Base-by-base conservation (phyloP, 2,113 vertebrate species). In the Struthidea cinerea region DNA sequence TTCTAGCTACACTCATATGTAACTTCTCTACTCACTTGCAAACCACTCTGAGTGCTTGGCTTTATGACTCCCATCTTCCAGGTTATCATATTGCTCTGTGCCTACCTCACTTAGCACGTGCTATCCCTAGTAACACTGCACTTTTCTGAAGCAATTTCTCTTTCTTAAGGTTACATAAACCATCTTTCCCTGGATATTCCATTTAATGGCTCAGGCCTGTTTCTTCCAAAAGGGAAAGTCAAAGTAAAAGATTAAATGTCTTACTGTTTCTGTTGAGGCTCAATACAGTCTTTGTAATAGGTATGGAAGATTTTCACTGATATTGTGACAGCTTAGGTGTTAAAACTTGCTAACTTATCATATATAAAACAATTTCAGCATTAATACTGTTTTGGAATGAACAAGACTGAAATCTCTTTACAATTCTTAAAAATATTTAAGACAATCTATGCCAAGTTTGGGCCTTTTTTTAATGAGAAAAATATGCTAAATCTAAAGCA, bases 21-120 rank as follows among this genome's bases (percentile, higher is more conserved):
- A 56, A 41, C 18, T 27, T 53, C 42, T 75, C 18, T 47, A 14
- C 33, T 71, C 33, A 8, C 33, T 30, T 70, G 32, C 52, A 75
- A 37, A 52, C 12, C 42, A 15, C 33, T 5, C 35, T 0, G 0
- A 33, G 39, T 5, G 13, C 60, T 77, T 7, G 7, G 28, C 52
- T 71, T 78, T 46, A 18, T 28, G 15, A 42, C 17, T 47, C n/a
- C 32, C 15, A 12, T 19, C 35, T 71, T 57, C 56, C 47, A 55
- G 24, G 18, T 33, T 44, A 50, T 46, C 23, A 1, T 18, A 30
- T 3, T 68, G 52, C 61, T 53, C 60, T 13, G 26, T 35, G 44
- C 27, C 33, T 10, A 9, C 4, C n/a, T 52, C 53, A 27, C 32
- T 47, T 11, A 4, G 65, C 50, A 69, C 1, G 0, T 53, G 15